These are phyloP conservation scores for Drosophila nigrodunni DNA, from an alignment of 1,140 invertebrate species.

Conservation along the genomic window DNA sequence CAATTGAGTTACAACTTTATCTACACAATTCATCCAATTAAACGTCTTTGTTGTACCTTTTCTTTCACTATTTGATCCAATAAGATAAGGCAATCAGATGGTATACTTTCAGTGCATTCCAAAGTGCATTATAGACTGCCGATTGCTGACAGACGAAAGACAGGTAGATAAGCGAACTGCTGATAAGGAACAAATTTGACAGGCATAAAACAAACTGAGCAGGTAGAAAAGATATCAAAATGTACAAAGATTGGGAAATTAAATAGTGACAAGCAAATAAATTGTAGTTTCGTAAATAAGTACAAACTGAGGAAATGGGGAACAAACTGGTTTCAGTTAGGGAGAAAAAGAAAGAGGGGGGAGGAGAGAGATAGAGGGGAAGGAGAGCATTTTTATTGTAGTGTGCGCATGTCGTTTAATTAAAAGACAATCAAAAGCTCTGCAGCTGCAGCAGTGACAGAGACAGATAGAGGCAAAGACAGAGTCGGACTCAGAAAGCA, in stretches of 20 bases:
- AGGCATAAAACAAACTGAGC: constrained; percentile 67
- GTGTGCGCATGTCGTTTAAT: constrained; percentile 72
- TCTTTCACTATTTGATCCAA: constrained; percentile 40
- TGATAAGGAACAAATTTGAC: constrained; percentile 79
- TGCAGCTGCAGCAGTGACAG: constrained; percentile 7
- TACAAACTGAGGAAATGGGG: not conserved
- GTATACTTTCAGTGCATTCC: not conserved
- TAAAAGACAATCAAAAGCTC: constrained; percentile 75
- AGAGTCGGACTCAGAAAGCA: constrained; percentile 13
- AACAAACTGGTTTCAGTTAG: constrained; percentile 1
- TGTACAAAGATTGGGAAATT: constrained; percentile 28
- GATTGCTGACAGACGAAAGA: constrained; percentile 58
- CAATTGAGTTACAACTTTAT: constrained; percentile 55
- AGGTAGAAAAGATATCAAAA: constrained; percentile 56
- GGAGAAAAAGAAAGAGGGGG: not conserved
- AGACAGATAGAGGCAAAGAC: constrained; percentile 11
- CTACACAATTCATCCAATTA: constrained; percentile 60
- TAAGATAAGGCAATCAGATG: constrained; percentile 59
- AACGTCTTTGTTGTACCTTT: constrained; percentile 37
- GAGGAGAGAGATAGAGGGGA: constrained; percentile 21
- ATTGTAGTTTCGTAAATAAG: constrained; percentile 19
- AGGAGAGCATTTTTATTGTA: constrained; percentile 61
- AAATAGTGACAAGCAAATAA: constrained; percentile 37
- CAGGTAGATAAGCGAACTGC: constrained; percentile 53
- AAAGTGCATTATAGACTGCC: constrained; percentile 29